Evolutionary conservation across 2,888 invertebrate genomes (phyloP).

Genomic region (Drosophila tripunctata): DNA sequence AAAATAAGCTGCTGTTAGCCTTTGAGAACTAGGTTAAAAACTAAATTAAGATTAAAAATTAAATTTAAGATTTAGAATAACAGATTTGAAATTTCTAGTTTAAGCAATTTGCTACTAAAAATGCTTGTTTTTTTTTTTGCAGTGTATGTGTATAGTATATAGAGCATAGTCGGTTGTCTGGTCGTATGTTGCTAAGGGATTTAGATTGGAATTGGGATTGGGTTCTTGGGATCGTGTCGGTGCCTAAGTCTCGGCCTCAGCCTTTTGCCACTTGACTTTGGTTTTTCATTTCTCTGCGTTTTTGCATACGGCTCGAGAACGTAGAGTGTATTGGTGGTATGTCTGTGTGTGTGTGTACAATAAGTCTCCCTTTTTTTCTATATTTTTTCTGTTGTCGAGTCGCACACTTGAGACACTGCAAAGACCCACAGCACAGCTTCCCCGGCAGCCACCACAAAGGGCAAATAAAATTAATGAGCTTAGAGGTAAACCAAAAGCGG

Average conservation of each 20-base stretch:
- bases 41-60: no score
- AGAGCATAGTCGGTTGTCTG: not conserved
- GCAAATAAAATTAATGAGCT: constrained; percentile 69
- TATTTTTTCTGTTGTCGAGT: constrained; percentile 27
- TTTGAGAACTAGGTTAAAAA: no score
- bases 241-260: constrained; percentile 12
- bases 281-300: not conserved
- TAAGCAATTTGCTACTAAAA: no score
- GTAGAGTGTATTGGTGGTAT: not conserved
- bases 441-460: constrained; percentile 34
- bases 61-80: no score
- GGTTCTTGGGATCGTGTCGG: constrained; percentile 7
- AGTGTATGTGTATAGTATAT: not conserved
- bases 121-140: no score
- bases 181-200: constrained; percentile 17
- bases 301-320: constrained; percentile 37
- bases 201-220: constrained; percentile 17
- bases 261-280: constrained; percentile 51
- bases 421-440: constrained; percentile 17
- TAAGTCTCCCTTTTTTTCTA: constrained; percentile 19
- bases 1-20: no score
- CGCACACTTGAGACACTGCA: constrained; percentile 44
- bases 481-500: constrained; percentile 48
- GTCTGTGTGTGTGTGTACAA: not conserved
- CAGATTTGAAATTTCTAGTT: no score